Base-by-base conservation (phyloP, 1,140 invertebrate species). In the Zaprionus inermis region DNA sequence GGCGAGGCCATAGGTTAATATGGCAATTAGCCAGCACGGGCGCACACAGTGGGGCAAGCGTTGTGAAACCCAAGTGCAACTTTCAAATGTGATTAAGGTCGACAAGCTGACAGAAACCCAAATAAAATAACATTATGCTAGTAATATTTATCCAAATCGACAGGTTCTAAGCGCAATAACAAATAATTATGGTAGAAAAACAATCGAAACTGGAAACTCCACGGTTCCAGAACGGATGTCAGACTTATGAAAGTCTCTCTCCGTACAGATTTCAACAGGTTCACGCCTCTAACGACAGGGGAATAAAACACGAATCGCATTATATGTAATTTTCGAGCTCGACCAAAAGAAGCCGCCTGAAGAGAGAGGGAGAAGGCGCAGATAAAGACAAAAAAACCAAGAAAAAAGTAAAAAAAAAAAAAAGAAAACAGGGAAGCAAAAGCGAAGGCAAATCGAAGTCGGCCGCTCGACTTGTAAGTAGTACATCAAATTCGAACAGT, bases 31-130 rank as follows among this genome's bases (percentile, higher is more conserved):
- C 83, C 79, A 83, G 80, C 76, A 75, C 72, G 66, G 38, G 68
- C 66, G 44, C 1, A 60, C 18, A 34, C 55, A 61, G 59, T 54
- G 76, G 51, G 20, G 28, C 22, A 46, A 51, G 51, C 32, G 34
- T 11, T 28, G 64, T 51, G 65, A 69, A 74, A 74, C 49, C 75
- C 58, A 71, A 65, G 44, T 52, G 49, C 22, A 83, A 89, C 79
- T 88, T 88, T 89, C 83, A 64, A 83, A 83, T 78, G 79, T 71
- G 77, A 88, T 88, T 88, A 89, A 71, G 84, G 84, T 79, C 83
- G 77, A 85, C 69, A n/a, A n/a, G n/a, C n/a, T n/a, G n/a, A n/a
- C n/a, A n/a, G n/a, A n/a, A 74, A 34, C 11, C 14, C 2, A 51
- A 20, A 49, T 7, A 32, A 52, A 52, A 38, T 34, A 0, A 32